A percentile compares a stretch with the other conserved stretches of the same genome.
Conservation (phyloP, 1,140 invertebrate species). For the Zeugodacus cucurbitae region DNA sequence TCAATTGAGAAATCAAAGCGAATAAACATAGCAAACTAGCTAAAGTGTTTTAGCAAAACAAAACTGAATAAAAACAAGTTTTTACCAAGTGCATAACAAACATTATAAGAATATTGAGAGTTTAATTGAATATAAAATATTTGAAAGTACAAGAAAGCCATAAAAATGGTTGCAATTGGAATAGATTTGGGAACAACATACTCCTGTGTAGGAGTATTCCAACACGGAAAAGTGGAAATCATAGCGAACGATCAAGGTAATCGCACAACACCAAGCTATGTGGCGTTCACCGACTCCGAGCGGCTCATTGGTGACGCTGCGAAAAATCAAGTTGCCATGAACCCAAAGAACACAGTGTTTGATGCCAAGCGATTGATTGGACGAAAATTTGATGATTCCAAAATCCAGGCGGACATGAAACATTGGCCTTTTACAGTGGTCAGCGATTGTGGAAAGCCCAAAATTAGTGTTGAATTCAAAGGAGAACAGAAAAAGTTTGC, state of each 20-base stretch:
- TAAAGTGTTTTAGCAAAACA: neutral
- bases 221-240: slow-evolving; percentile 40
- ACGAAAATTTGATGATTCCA: slow-evolving; percentile 73
- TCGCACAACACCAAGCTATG: slow-evolving; percentile 15
- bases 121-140: neutral
- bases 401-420: slow-evolving; percentile 80
- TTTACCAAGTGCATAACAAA: neutral
- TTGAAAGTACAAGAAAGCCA: neutral
- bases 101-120: neutral
- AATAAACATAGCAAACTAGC: neutral
- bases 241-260: slow-evolving; percentile 38
- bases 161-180: slow-evolving; percentile 72
- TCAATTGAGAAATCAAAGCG: slow-evolving; percentile 9
- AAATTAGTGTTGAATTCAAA: slow-evolving; percentile 79
- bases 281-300: slow-evolving; percentile 84
- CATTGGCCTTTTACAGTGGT: slow-evolving; percentile 79
- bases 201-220: slow-evolving; percentile 77
- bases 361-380: slow-evolving; percentile 78
- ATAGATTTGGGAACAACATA: slow-evolving; percentile 82
- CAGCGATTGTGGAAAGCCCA: slow-evolving; percentile 73
- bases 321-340: slow-evolving; percentile 80
- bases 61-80: neutral
- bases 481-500: slow-evolving; percentile 78
- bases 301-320: slow-evolving; percentile 87
- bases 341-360: slow-evolving; percentile 84